phyloP scores from a whole-genome alignment of 1,140 invertebrate species.

The Macrobrachium nipponense region DNA sequence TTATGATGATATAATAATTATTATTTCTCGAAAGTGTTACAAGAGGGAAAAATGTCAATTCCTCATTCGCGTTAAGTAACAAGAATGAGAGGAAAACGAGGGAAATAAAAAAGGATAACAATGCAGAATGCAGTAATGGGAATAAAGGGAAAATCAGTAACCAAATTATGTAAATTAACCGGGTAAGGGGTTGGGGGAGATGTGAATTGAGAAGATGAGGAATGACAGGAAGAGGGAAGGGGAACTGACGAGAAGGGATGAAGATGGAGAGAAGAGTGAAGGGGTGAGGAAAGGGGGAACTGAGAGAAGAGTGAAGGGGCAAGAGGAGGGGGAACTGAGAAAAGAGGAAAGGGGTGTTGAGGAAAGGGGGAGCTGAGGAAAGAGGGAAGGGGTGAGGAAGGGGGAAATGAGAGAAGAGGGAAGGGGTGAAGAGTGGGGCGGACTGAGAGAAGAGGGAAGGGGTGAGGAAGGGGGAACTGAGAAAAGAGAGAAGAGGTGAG shows the following conservation, averaged over 20 bases:
- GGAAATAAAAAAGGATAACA: background rate
- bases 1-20: no score
- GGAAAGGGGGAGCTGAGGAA: background rate
- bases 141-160: background rate
- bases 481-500: no score
- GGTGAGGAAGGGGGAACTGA: no score
- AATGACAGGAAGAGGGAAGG: background rate
- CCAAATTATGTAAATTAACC: background rate
- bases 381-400: background rate
- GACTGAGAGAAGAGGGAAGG: no score
- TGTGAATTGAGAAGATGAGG: no score
- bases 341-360: background rate
- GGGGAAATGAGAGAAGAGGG: no score
- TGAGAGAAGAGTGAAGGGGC: background rate
- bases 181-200: no score
- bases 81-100: background rate
- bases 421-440: no score
- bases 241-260: background rate
- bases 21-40: no score
- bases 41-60: no score
- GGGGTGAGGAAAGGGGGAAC: background rate
- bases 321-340: no score
- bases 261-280: background rate
- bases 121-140: background rate
- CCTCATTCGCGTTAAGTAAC: no score